phyloP scores from a whole-genome alignment of 2,797 vertebrate genomes.

The Pseudotriccus pelzelni region DNA sequence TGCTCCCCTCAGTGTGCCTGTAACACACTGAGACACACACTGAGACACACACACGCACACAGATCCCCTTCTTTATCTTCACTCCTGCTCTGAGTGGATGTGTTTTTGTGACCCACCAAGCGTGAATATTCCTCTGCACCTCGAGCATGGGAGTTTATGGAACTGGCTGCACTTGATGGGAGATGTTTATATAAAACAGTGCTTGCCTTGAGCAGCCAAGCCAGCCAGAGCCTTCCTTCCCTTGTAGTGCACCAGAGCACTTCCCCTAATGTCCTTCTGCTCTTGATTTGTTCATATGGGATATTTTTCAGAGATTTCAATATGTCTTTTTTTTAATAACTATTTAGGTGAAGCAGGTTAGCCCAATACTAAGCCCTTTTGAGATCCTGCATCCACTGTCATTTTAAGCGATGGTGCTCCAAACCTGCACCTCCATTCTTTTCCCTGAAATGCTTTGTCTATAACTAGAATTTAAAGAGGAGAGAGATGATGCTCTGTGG shows the following conservation, averaged over 20 bases:
- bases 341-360: background rate
- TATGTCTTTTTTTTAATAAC: background rate
- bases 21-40: no score
- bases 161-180: background rate
- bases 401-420: background rate
- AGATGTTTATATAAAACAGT: background rate
- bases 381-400: background rate
- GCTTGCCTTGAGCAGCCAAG: background rate
- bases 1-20: background rate
- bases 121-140: background rate
- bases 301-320: background rate
- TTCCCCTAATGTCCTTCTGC: background rate
- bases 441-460: background rate
- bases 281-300: background rate
- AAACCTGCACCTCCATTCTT: background rate
- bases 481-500: background rate
- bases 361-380: background rate
- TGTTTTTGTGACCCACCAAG: background rate
- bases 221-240: background rate
- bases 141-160: background rate
- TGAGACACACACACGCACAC: background rate
- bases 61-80: background rate
- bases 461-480: background rate
- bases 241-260: accelerated
- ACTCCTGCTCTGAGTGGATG: background rate